Evolutionary conservation across 2,113 vertebrate genomes (phyloP), one percentile per base, ranked within the genome.

Genomic region (Labeo rohita): DNA sequence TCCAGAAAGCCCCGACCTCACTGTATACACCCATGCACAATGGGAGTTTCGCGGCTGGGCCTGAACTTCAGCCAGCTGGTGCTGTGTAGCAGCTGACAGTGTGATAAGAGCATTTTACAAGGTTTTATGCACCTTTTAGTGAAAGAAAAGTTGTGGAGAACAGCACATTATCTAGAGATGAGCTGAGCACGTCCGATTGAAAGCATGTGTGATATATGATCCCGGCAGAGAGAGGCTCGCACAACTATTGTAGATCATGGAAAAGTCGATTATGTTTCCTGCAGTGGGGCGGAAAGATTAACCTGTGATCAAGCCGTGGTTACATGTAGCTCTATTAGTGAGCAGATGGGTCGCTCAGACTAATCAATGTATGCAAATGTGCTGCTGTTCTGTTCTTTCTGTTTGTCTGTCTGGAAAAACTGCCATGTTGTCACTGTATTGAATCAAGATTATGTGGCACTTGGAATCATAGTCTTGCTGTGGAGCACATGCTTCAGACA

Each of bases 131-230:
- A 82, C 43, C n/a, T 28, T 52, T 68, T 45, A 68, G 45, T 52
- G n/a, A 50, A 68, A 68, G 23, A 9, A 2, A 36, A 34, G 28
- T 9, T 21, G 23, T 59, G 21, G 39, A 59, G 59, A 50, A 28
- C 49, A 72, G 8, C 18, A 34, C 61, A 65, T 82, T 66, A 82
- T 52, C n/a, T 68, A 21, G 66, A 83, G 34, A 70, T 72, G 81
- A 83, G 81, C 66, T 56, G 81, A 39, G 66, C 21, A n/a, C 47
- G 2, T 82, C 80, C 63, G 63, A 82, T 36, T 70, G 16, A 83
- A 73, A 83, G 81, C 81, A 83, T 83, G 81, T 72, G 81, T 56
- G 81, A 83, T 73, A 83, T 73, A 13, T 83, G 81, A 83, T 73
- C 50, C 21, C 54, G 61, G 50, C 13, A 78, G 28, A 56, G 74